Conservation (phyloP, 2,113 vertebrate species). For the Nasalis larvatus region DNA sequence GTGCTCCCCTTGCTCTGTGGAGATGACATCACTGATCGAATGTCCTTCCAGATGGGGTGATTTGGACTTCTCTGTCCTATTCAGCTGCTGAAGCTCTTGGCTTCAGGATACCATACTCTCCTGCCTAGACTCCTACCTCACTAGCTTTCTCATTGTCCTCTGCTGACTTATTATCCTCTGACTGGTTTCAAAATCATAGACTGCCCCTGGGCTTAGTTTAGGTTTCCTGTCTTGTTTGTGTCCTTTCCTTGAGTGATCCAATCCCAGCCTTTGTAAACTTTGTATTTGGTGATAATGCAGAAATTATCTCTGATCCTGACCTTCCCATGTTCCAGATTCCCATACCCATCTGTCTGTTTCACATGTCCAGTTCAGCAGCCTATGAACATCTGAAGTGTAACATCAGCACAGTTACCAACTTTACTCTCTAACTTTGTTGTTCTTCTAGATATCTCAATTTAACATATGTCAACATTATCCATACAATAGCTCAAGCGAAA, state of each 20-base stretch:
- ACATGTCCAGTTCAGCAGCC: neutral
- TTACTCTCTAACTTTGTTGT: neutral
- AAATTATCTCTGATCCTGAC: neutral
- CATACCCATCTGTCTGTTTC: neutral
- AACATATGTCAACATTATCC: neutral
- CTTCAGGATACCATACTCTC: neutral
- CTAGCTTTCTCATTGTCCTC: neutral
- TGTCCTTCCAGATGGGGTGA: neutral
- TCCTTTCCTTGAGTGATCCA: neutral
- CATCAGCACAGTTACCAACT: neutral
- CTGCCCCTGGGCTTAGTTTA: neutral
- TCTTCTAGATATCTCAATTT: neutral
- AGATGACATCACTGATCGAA: neutral
- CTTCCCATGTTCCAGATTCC: neutral
- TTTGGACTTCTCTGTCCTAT: neutral
- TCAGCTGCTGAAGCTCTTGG: neutral
- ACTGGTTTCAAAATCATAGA: neutral
- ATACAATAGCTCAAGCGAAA: neutral
- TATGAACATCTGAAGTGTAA: neutral
- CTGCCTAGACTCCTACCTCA: neutral
- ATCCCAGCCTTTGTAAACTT: neutral
- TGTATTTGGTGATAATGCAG: neutral
- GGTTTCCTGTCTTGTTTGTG: neutral
- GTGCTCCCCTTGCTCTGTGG: neutral
- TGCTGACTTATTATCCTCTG: neutral